phyloP scores from a whole-genome alignment of 2,113 vertebrate genomes.

The Callipepla squamata region DNA sequence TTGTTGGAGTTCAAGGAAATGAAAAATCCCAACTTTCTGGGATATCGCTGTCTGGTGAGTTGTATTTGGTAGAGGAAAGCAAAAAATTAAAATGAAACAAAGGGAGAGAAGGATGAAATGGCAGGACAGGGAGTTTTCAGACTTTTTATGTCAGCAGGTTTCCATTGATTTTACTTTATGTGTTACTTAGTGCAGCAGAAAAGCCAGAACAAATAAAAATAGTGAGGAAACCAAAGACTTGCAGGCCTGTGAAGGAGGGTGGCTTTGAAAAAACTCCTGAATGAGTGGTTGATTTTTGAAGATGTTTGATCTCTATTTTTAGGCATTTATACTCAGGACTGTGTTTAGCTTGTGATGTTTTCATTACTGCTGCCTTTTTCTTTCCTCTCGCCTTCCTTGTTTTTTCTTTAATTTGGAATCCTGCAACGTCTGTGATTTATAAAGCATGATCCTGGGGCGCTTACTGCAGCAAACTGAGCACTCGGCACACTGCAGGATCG shows the following conservation, averaged over 20 bases:
- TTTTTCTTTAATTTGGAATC: neutral
- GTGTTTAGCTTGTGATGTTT: conserved; percentile 19
- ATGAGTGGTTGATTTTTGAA: conserved; percentile 31
- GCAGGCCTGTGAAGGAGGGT: neutral
- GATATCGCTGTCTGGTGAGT: neutral
- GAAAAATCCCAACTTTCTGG: neutral
- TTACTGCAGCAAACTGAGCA: neutral
- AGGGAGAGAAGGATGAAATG: neutral
- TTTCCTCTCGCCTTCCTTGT: neutral
- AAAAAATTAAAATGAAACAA: neutral
- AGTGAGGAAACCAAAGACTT: conserved; percentile 17
- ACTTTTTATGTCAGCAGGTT: neutral
- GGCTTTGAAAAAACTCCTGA: neutral
- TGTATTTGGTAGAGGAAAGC: neutral
- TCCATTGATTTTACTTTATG: conserved; percentile 6
- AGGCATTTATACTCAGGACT: conserved; percentile 20
- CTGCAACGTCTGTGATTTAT: conserved; percentile 22
- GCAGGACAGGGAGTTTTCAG: neutral
- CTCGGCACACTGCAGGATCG: neutral
- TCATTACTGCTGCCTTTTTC: conserved; percentile 35
- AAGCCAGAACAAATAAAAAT: conserved; percentile 61
- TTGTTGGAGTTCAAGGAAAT: neutral
- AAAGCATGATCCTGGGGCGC: neutral
- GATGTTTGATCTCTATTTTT: conserved; percentile 60
- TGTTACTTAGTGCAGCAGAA: conserved; percentile 11